Base-by-base conservation (phyloP, 2,888 invertebrate species). In the Tenthredo distinguenda region DNA sequence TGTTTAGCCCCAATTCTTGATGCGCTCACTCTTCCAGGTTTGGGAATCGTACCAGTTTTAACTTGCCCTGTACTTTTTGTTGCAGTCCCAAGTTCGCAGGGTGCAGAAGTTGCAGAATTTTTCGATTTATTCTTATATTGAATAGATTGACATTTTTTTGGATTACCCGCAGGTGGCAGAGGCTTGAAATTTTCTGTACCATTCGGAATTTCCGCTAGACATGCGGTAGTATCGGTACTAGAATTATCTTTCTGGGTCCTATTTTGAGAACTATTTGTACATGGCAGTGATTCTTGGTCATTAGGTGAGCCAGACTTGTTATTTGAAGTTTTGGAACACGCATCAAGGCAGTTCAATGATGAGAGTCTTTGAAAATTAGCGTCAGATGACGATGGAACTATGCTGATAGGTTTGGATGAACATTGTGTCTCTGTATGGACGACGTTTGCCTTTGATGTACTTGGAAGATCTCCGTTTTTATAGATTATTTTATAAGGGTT, bases 401-500 rank as follows among this genome's bases (percentile, higher is more conserved):
- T 58, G 9, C 55, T 37, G 37, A 10, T 58, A 5, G 62, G 31
- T 58, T 81, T 58, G 10, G 26, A 34, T 21, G 81, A 37, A 62
- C 5, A 12, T 81, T 58, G 58, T 37, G 31, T 37, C 9, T 62
- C 26, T 31, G 62, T n/a, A 18, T 81, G 15, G 3, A 37, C 40
- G 15, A 62, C 26, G 37, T 62, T 81, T 21, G n/a, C 62, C 40
- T 37, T 81, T 21, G 71, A 83, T 3, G 68, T 47, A 31, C 31
- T 62, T 47, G 68, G 68, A 47, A 71, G 43, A 31, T 68, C 55
- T 18, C 43, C 43, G 21, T 83, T 83, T 37, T 43, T 47, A 31
- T 65, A 34, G 5, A 31, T 31, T 74, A 91, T 26, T 89, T 86
- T 90, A 18, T 91, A 83, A 40, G 91, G 90, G 71, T 86, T 88